phyloP scores from a whole-genome alignment of 1,140 invertebrate genomes.

The Eriosoma lanigerum region DNA sequence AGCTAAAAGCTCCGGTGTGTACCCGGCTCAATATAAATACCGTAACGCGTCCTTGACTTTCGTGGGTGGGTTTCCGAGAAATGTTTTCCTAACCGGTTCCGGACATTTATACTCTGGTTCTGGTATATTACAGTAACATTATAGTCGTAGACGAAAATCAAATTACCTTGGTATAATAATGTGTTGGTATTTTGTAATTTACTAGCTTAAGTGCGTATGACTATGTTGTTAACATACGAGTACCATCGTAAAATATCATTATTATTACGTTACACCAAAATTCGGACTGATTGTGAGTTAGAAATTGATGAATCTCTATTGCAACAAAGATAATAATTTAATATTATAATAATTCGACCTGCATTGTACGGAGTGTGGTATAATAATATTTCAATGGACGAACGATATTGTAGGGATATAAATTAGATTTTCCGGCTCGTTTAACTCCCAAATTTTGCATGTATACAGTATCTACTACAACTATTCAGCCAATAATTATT shows the following conservation, averaged over 20 bases:
- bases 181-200: no score
- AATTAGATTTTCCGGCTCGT: constrained; percentile 26
- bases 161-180: neutral
- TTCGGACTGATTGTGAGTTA: neutral
- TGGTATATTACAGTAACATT: neutral
- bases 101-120: neutral
- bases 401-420: constrained; percentile 5
- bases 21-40: neutral
- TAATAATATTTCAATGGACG: neutral
- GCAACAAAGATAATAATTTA: no score
- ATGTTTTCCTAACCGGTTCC: neutral
- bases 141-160: neutral
- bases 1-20: no score
- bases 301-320: no score
- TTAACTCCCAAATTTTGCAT: neutral
- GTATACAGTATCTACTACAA: neutral
- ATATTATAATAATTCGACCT: no score
- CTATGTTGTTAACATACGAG: neutral
- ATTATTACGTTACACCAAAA: neutral
- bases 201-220: neutral
- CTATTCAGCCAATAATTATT: neutral
- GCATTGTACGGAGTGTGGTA: no score
- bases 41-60: neutral
- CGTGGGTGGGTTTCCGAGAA: neutral
- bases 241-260: no score